Base-by-base conservation (phyloP, 2,113 vertebrate species). In the Shinisaurus crocodilurus region DNA sequence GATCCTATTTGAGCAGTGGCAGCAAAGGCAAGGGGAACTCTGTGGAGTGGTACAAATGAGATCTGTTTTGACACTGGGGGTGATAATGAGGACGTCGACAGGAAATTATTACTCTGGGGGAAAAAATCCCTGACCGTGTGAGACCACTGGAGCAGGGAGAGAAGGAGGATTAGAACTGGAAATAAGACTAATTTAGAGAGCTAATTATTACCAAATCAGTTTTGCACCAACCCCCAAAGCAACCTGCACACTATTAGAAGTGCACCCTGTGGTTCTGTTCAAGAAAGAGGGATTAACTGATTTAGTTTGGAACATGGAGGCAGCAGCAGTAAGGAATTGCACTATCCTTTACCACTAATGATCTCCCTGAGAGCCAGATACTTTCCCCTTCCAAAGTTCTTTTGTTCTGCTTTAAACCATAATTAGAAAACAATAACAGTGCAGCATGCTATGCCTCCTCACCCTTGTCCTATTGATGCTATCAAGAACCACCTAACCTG, bases 171-270 rank as follows among this genome's bases (percentile, higher is more conserved):
- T 88, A 88, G 45, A 88, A 88, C 40, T n/a, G 77, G 76, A 81
- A 88, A 80, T 81, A 88, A 79, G 86, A 81, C 87, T 81, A 88
- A 81, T 88, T 88, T 69, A 81, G 45, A 29, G 65, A 67, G 32
- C 87, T 88, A 81, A 80, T 80, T 80, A 88, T 70, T 81, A 81
- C n/a, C 76, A 88, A 88, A 54, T 81, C 29, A 34, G 60, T 80
- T 88, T 88, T 70, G 34, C n/a, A 20, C 87, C 18, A 70, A 69
- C 32, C 76, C 60, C 60, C 77, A 69, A 54, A 81, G 87, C 63
- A 69, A 88, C 63, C 48, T 48, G 32, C 25, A 23, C n/a, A 29
- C 63, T 65, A 81, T 88, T 69, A 88, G 63, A 88, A 88, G 43
- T 37, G 76, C 45, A 69, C 76, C 87, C 87, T 69, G 76, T 69